Evolutionary conservation across 2,797 vertebrate species (phyloP), one percentile per base, ranked within the genome.

Genomic region (Sebastes nivosus): DNA sequence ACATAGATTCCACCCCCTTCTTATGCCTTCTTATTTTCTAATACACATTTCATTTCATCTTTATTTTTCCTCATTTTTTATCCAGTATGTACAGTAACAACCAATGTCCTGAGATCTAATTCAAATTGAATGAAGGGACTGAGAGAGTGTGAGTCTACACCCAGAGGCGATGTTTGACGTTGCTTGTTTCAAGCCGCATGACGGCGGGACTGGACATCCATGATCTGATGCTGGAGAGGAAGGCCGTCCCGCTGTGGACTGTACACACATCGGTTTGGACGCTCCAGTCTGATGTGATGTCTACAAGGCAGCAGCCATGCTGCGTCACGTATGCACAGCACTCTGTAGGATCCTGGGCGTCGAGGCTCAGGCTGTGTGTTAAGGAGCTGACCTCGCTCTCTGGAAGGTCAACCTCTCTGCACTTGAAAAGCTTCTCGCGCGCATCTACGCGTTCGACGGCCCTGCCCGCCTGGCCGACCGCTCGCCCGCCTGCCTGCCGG

Each of bases 361-460:
- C 61, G 27, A 78, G 84, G 55, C 90, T 92, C 86, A 83, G 92
- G 80, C 90, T 92, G 88, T 61, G 88, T 90, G 85, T 91, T 92
- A 89, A 92, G 89, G 85, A 93, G 88, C 86, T 92, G 93, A 89
- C 91, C 92, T 87, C 81, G n/a, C 91, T 85, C 92, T 78, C 72
- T 78, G 80, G 88, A 90, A 94, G 94, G 92, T 93, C 91, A 91
- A 87, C 82, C 77, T 87, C 82, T 87, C 89, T 79, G 80, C 88
- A 93, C 93, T 92, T 94, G 89, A 95, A 94, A 94, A 90, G 90
- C 87, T 85, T 91, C 82, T 87, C 36, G 61, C 82, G 86, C 77
- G 85, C 84, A 82, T 93, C 87, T 91, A 74, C 88, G 93, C 90
- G 54, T 94, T 92, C 68, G 65, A 68, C 79, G 63, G 82, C 82